Base-by-base conservation (phyloP, 2,113 vertebrate genomes). In the Pterocles gutturalis region DNA sequence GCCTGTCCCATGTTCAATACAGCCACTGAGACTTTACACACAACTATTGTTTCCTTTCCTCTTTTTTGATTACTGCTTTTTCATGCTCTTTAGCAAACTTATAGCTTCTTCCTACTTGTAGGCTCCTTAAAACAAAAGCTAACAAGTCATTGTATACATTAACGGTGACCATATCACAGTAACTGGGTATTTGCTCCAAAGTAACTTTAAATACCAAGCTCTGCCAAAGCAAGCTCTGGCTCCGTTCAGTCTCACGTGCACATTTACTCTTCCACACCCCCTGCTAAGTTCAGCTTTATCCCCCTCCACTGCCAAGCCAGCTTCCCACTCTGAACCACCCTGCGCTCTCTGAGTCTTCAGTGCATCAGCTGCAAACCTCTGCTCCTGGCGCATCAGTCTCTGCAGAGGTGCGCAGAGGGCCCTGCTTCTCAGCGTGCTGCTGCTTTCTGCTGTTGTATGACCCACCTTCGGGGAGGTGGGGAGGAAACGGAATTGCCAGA, bases 301-400 rank as follows among this genome's bases (percentile, higher is more conserved):
- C 15, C 22, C 11, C 10, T 88, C 13, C 15, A 8, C 26, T 82
- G 60, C 79, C 58, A 45, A 65, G 33, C 28, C 46, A 64, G 13
- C 72, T 46, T 87, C 48, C 26, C 5, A 6, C 20, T 43, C 41
- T 3, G 1, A 86, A 51, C 76, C 57, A 3, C 46, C 10, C 45
- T 21, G 31, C 1, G 2, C 34, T 54, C 13, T 78, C 28, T 45
- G 61, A 53, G 75, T 11, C 13, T 13, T 29, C 0, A 0, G 29
- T 38, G 26, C 41, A 24, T 46, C 38, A 67, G 45, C 6, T 64
- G 10, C 34, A 5, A 20, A 11, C 28, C 34, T 83, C 17, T 17
- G 2, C 36, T 51, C 61, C 60, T 55, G 48, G 29, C 33, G 0
- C 31, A 5, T 31, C 0, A 0, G 0, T 16, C 46, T 49, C 67